Conservation (phyloP, 2,888 invertebrate genomes). For the Drosophila imparisetae region DNA sequence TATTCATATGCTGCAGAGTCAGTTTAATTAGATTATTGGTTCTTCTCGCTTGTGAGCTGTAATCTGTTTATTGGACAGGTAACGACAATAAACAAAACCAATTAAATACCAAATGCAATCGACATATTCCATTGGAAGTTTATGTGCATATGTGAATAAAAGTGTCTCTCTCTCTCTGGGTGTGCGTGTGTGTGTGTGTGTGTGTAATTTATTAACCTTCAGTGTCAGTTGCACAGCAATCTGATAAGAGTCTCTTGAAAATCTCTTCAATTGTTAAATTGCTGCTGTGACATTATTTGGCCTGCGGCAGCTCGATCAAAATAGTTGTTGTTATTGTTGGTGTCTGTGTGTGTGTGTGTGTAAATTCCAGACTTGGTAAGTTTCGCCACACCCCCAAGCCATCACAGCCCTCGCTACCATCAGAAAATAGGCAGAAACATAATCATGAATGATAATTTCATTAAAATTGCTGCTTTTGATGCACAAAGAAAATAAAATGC, state of each 20-base stretch:
- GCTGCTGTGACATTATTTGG: slow-evolving; percentile 30
- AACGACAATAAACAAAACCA: neutral
- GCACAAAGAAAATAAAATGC: slow-evolving; percentile 62
- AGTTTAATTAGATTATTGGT: neutral
- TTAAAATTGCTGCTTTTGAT: slow-evolving; percentile 73
- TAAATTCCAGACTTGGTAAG: neutral
- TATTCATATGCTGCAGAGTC: neutral
- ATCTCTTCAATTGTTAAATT: slow-evolving; percentile 36
- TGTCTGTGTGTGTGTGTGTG: neutral
- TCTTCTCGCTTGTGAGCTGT: neutral
- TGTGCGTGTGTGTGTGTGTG: neutral
- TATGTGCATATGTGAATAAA: neutral
- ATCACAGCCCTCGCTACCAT: neutral
- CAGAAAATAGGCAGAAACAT: slow-evolving; percentile 22
- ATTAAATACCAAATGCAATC: neutral
- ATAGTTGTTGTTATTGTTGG: slow-evolving; percentile 12
- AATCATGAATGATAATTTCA: slow-evolving; percentile 65
- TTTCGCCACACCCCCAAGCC: neutral
- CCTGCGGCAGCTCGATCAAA: slow-evolving; percentile 31
- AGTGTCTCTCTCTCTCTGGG: neutral
- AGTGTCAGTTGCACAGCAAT: slow-evolving; percentile 28
- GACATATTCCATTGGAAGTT: neutral
- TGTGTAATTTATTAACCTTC: slow-evolving; percentile 4
- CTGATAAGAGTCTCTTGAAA: slow-evolving; percentile 18
- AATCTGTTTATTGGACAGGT: neutral